phyloP scores from a whole-genome alignment of 37 sponge, comb jelly and placozoan species.

The Geodia barretti region DNA sequence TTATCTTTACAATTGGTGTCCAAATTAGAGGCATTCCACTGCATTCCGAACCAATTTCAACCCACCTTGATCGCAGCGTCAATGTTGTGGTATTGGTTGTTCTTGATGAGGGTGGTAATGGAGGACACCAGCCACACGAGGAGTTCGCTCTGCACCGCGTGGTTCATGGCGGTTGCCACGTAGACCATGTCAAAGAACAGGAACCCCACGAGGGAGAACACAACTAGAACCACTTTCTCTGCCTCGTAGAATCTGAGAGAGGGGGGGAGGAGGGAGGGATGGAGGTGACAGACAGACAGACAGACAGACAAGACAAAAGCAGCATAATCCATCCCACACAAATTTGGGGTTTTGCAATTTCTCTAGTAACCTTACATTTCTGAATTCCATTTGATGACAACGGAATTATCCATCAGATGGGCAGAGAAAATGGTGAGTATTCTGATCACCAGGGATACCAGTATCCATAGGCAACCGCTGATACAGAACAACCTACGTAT shows the following conservation, averaged over 20 bases:
- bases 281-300: background rate
- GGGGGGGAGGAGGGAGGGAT: background rate
- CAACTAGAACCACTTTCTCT: background rate
- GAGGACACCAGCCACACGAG: conserved; percentile 62
- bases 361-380: background rate
- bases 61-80: conserved; percentile 66
- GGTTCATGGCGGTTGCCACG: conserved; percentile 67
- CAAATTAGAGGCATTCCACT: too few species aligned
- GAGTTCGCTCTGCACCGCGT: conserved; percentile 69
- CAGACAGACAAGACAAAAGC: background rate
- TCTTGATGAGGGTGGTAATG: conserved; percentile 17
- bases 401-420: background rate
- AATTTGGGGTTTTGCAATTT: background rate
- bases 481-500: conserved; percentile 25
- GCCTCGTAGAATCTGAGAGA: conserved; percentile 4
- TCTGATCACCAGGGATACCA: conserved; percentile 39
- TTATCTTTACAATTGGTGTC: too few species aligned
- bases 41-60: too few species aligned
- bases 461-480: conserved; percentile 31
- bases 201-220: conserved; percentile 58
- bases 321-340: background rate
- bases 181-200: conserved; percentile 73
- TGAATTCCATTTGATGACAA: conserved; percentile 9
- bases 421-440: conserved; percentile 25
- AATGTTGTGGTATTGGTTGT: conserved; percentile 39